Conservation (phyloP, 2,113 vertebrate species). For the Thalassoma bifasciatum region DNA sequence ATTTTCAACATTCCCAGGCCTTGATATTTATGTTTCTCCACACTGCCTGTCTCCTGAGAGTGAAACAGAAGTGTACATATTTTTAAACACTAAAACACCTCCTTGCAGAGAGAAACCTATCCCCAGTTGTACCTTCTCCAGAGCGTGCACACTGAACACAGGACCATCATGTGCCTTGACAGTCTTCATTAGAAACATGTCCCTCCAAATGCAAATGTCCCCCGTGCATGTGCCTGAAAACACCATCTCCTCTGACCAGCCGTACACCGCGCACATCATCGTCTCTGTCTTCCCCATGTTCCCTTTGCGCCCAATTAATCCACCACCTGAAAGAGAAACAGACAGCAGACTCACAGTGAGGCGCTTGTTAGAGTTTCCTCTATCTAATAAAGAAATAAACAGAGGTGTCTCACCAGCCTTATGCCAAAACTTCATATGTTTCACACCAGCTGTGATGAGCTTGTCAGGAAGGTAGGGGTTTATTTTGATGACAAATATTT, state of each 20-base stretch:
- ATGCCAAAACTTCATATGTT: constrained; percentile 98
- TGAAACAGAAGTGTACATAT: too few species aligned
- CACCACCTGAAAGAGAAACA: constrained; percentile 86
- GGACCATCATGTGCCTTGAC: constrained; percentile 98
- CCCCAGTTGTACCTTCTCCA: constrained; percentile 91
- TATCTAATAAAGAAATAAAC: not conserved
- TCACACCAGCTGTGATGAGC: constrained; percentile 96
- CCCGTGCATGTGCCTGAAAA: constrained; percentile 96
- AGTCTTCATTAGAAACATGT: constrained; percentile 95
- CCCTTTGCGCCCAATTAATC: constrained; percentile 95
- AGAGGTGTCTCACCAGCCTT: constrained; percentile 88
- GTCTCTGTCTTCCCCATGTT: constrained; percentile 93
- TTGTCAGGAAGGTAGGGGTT: constrained; percentile 97
- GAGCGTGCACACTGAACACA: constrained; percentile 96
- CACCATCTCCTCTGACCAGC: constrained; percentile 97
- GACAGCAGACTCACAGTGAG: constrained; percentile 10
- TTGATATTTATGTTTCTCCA: not conserved
- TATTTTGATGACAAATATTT: constrained; percentile 98
- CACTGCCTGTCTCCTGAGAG: not conserved
- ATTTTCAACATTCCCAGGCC: too few species aligned
- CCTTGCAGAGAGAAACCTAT: not conserved
- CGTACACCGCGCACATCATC: constrained; percentile 97
- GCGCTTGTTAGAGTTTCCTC: constrained; percentile 45
- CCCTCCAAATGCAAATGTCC: constrained; percentile 98
- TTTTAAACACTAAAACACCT: not conserved